These are phyloP conservation scores for Megamerina dolium DNA, from an alignment of 2,888 invertebrate species.

Conservation along the genomic window DNA sequence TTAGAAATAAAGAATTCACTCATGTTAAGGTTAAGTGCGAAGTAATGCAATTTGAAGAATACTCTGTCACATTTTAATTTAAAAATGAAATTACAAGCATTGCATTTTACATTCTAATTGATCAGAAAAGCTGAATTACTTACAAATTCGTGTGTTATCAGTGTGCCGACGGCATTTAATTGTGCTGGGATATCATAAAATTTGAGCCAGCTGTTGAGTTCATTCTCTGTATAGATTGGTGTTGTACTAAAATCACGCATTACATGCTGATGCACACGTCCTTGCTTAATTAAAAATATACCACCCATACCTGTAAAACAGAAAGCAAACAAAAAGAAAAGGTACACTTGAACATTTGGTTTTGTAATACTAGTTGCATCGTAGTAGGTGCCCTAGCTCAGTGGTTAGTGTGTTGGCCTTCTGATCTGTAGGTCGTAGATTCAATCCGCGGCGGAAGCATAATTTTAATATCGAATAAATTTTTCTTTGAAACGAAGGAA, in stretches of 20 bases:
- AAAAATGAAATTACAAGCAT: not conserved
- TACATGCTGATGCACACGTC: slow-evolving; percentile 84
- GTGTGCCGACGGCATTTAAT: slow-evolving; percentile 78
- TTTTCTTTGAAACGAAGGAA: no score
- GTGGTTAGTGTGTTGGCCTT: no score
- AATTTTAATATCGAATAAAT: no score
- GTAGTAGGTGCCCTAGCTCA: no score
- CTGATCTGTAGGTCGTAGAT: no score
- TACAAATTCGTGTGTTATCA: slow-evolving; percentile 79
- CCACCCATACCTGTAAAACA: slow-evolving; percentile 71
- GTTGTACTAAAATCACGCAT: slow-evolving; percentile 88
- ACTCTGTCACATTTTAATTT: not conserved
- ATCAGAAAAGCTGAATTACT: slow-evolving; percentile 19
- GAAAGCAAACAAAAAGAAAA: no score
- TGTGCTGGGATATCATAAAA: slow-evolving; percentile 90
- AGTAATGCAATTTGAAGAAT: no score
- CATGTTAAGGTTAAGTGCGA: no score
- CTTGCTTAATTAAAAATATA: slow-evolving; percentile 74
- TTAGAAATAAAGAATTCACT: no score
- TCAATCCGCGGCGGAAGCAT: no score
- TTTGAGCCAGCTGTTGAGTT: slow-evolving; percentile 81
- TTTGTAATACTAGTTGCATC: no score
- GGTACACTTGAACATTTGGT: no score
- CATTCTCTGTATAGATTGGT: slow-evolving; percentile 65
- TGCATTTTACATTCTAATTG: not conserved